Percentiles rank a stretch among this genome's conserved stretches.
These are phyloP conservation scores for Mesocricetus auratus DNA, from an alignment of 2,113 vertebrate genomes.

Conservation along the genomic window DNA sequence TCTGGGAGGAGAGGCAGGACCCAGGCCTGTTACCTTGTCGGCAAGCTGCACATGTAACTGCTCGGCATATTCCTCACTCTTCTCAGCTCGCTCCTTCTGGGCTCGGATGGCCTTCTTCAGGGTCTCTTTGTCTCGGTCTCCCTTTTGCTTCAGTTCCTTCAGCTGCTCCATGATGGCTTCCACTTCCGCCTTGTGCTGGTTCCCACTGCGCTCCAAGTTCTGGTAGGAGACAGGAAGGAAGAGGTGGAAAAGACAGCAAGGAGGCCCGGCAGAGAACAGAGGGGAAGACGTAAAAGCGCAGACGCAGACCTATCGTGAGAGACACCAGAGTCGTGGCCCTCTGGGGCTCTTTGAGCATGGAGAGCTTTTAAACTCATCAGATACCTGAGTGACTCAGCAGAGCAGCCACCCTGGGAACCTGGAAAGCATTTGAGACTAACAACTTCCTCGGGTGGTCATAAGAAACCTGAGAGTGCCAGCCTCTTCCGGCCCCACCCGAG, in stretches of 20 bases:
- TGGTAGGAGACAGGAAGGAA: conserved; percentile 65
- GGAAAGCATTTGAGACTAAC: not conserved
- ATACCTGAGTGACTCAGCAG: not conserved
- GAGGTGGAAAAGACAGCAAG: fast-evolving
- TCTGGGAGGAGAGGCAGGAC: too few relatives aligned
- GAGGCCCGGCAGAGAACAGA: not conserved
- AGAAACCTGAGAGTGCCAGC: not conserved
- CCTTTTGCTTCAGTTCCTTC: conserved; percentile 87
- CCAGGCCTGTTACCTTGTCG: conserved; percentile 88
- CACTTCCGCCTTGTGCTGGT: conserved; percentile 89
- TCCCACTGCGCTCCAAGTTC: conserved; percentile 91
- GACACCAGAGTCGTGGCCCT: not conserved
- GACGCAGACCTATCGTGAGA: not conserved
- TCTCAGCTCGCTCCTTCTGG: conserved; percentile 92
- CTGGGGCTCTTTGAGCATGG: not conserved
- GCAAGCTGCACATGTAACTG: conserved; percentile 89
- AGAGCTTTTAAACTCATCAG: not conserved
- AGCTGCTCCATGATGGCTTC: conserved; percentile 88
- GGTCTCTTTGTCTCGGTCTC: conserved; percentile 90
- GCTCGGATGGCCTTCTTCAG: conserved; percentile 91
- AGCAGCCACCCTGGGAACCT: not conserved
- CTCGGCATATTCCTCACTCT: conserved; percentile 89
- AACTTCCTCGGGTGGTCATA: not conserved
- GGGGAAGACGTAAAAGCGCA: not conserved
- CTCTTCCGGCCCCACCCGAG: fast-evolving